Evolutionary conservation across 1,140 invertebrate genomes (phyloP), one percentile per base, ranked within the genome.

Genomic region (Eueides isabella): DNA sequence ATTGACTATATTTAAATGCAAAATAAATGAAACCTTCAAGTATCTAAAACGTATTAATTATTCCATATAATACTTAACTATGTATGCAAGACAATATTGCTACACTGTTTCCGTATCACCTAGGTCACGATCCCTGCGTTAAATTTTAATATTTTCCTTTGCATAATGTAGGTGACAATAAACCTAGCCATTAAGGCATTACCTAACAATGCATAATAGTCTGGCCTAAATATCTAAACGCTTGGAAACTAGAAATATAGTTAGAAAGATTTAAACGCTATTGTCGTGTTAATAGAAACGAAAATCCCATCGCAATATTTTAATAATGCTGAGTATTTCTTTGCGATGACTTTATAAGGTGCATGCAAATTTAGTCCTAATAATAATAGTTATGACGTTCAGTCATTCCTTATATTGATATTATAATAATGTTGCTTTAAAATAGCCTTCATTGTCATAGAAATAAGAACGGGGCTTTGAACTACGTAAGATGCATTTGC

Each of bases 131-230:
- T 64, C 38, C 19, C 12, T 44, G 48, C n/a, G n/a, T 44, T 44
- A 70, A 70, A 75, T 70, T 73, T 73, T 63, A 68, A 75, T 75
- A 48, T 75, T 65, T 38, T 66, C 72, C 73, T 75, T 75, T 75
- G 70, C 63, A 68, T 75, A 75, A 75, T 66, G 62, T 66, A 55
- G 61, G 73, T 75, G 73, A 75, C 73, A 75, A 75, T 75, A 75
- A 63, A 78, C 72, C 68, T 68, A 74, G 65, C 63, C 74, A 79
- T 79, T 76, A 71, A 33, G 63, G 41, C 63, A 66, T 79, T 79
- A 76, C 74, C 67, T 79, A 79, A 69, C 74, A 73, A 79, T 72
- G 72, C 75, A 79, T 79, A 76, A 79, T 79, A 69, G 72, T 67
- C 64, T 77, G 78, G 31, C 78, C 78, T 79, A 76, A 77, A 77